A percentile compares a stretch with the other conserved stretches of the same genome.
Evolutionary conservation across 2,888 invertebrate species (phyloP).

Genomic region (Cephus runcator): DNA sequence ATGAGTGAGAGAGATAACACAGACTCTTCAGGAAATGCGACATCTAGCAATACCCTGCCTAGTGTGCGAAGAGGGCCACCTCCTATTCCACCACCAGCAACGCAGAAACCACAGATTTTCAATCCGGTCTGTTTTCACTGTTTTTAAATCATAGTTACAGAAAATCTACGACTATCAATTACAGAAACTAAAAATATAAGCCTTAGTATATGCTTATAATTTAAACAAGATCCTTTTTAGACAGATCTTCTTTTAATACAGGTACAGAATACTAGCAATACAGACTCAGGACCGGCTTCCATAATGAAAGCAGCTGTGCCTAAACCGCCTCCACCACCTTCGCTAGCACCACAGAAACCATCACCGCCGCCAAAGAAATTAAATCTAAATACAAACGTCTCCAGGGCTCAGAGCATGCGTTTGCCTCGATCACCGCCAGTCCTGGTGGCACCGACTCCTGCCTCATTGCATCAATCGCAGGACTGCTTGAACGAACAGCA

Average conservation of each 20-base stretch:
- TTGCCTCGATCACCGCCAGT: conserved; percentile 78
- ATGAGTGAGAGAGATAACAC: conserved; percentile 44
- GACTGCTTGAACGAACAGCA: conserved; percentile 65
- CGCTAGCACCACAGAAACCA: conserved; percentile 65
- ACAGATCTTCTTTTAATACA: neutral
- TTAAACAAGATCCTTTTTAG: neutral
- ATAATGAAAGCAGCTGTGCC: conserved; percentile 45
- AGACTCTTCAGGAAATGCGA: conserved; percentile 36
- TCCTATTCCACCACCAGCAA: conserved; percentile 79
- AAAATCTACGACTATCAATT: neutral
- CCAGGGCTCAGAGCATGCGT: conserved; percentile 86
- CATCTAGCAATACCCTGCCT: conserved; percentile 29
- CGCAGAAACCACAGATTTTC: conserved; percentile 74
- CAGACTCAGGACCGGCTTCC: neutral
- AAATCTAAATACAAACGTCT: conserved; percentile 72
- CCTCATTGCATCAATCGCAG: conserved; percentile 69
- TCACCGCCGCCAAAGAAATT: conserved; percentile 77
- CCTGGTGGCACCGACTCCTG: conserved; percentile 63
- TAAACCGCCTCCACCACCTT: conserved; percentile 38
- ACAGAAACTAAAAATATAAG: neutral
- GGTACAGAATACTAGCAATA: neutral
- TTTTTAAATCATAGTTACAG: neutral
- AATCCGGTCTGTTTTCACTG: conserved; percentile 66
- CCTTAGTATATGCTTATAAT: neutral
- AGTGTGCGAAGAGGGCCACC: conserved; percentile 77